Base-by-base conservation (phyloP, 2,113 vertebrate genomes). In the Percina caprodes region DNA sequence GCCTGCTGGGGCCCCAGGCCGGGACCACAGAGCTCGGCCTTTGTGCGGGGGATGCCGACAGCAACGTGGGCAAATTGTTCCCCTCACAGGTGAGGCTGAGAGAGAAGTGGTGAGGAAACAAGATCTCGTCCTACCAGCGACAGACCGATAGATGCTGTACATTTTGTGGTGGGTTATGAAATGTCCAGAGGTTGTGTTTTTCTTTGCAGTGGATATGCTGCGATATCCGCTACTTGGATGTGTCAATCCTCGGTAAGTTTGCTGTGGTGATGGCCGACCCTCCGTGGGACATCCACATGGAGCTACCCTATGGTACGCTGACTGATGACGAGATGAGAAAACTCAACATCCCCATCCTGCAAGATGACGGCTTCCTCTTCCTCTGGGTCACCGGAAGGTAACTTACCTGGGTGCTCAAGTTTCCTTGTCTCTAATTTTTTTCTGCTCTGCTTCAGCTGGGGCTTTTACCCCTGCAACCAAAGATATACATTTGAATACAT, bases 281-380 rank as follows among this genome's bases (percentile, higher is more conserved):
- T 14, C 97, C 97, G 1, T 99, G 97, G 97, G 97, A 99, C 83
- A 99, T 98, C 88, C 97, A 99, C 94, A 99, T 98, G 97, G 97
- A 99, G 90, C 94, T 98, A 65, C 97, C 97, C 2, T 98, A 99
- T 48, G 97, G 97, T 11, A 99, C 97, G 0, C 92, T 98, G 79
- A 99, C 97, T 0, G 97, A 99, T 49, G 97, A 99, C 70, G 97
- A 99, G 88, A 98, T 99, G 97, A 96, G 97, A 73, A 97, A 97
- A 87, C 96, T 99, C 83, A 96, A 97, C 94, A 98, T 99, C 76
- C 97, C 97, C 45, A 94, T 96, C 42, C 94, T 99, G 21, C 97
- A 99, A 89, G 97, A 99, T 26, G 97, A 99, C 14, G 97, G 97
- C 58, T 98, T 97, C 94, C 96, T 99, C 73, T 99, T 99, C 91